Evolutionary conservation across 2,888 invertebrate species (phyloP).

Genomic region (Thumatha senex): DNA sequence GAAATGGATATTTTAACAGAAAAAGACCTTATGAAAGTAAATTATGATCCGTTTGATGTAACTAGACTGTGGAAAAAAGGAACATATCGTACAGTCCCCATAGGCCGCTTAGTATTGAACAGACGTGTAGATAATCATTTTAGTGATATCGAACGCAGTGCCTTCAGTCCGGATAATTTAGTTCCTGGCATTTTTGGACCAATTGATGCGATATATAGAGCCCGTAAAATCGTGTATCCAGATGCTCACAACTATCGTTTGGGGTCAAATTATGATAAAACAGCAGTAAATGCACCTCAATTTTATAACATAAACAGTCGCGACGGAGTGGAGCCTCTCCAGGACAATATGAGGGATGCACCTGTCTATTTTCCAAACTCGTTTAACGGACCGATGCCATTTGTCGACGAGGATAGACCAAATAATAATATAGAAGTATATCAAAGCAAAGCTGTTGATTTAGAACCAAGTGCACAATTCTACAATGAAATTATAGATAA

Average conservation of each 20-base stretch:
- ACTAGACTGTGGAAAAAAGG: conserved; percentile 63
- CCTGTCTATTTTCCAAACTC: conserved; percentile 98
- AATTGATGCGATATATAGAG: conserved; percentile 53
- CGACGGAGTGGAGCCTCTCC: conserved; percentile 85
- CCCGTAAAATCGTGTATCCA: conserved; percentile 51
- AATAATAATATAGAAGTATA: conserved; percentile 39
- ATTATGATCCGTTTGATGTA: conserved; percentile 65
- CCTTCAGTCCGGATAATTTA: conserved; percentile 59
- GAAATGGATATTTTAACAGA: conserved; percentile 60
- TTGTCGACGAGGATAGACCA: conserved; percentile 68
- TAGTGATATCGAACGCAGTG: conserved; percentile 49
- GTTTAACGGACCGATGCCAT: conserved; percentile 91
- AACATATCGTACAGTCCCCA: conserved; percentile 51
- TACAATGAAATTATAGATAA: conserved; percentile 76
- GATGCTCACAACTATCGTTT: conserved; percentile 62
- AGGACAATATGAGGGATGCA: conserved; percentile 91
- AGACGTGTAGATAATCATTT: conserved; percentile 57
- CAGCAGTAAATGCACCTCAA: conserved; percentile 55
- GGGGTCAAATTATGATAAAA: conserved; percentile 57
- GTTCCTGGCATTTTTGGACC: conserved; percentile 70
- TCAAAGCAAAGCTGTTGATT: conserved; percentile 50
- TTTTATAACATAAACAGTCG: conserved; percentile 54
- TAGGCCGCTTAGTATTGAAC: conserved; percentile 56
- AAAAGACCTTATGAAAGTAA: conserved; percentile 44
- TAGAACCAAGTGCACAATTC: conserved; percentile 87